Base-by-base conservation (phyloP, 2,888 invertebrate genomes). In the Diogma glabrata region DNA sequence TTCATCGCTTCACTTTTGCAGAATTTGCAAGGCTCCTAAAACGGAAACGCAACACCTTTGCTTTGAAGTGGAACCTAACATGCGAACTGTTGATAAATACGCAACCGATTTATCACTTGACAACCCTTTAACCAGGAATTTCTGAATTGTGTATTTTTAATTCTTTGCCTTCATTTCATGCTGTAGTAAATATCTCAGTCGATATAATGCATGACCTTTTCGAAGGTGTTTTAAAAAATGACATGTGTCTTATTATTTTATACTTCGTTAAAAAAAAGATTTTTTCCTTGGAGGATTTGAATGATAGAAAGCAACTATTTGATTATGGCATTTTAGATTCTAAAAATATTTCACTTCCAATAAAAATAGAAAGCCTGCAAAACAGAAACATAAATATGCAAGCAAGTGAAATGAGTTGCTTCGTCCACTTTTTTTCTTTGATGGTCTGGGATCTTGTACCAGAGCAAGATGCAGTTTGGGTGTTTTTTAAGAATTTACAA, bases 141-240 rank as follows among this genome's bases (percentile, higher is more conserved):
- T 33, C 33, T 33, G 5, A 33, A 33, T 33, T 14, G 10, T 33
- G 33, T 10, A 33, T 33, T 33, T 33, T 33, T 33, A 33, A 33
- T 8, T 33, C 33, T 6, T 33, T 33, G 33, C 10, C 33, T 33
- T 33, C 33, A 33, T 33, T 33, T 10, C 33, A 33, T 33, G 33
- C 33, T 33, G 33, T 33, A 33, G 33, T 33, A 3, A 33, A 33
- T 33, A 33, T 33, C 33, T 33, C 33, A 4, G 33, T 33, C 33
- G 33, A 33, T 33, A 8, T 33, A 6, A 33, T 33, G 33, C 33
- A 33, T 33, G 33, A 33, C 9, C 33, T 33, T 33, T 33, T 33
- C 33, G 33, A 33, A 33, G 33, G 33, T n/a, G 33, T 33, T 4
- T 33, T 33, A 33, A 33, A 33, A 33, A 33, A 33, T 33, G 33